Evolutionary conservation across 2,113 vertebrate genomes (phyloP).

Genomic region (Urocitellus parryii): DNA sequence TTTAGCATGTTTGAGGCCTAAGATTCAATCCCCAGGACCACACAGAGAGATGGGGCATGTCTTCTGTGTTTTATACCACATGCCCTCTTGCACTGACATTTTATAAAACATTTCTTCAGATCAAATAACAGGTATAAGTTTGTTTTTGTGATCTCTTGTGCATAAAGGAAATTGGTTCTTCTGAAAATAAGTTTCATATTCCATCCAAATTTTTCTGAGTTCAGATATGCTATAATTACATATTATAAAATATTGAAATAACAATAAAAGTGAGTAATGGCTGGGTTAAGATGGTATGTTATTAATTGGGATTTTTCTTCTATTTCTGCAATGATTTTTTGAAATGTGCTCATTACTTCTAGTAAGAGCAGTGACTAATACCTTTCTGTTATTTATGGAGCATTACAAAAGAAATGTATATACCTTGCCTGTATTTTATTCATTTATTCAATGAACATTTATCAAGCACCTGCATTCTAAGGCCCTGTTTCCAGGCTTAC

Average conservation of each 20-base stretch:
- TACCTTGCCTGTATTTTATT: conserved; percentile 25
- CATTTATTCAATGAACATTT: not conserved
- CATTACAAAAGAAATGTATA: not conserved
- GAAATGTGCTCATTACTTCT: not conserved
- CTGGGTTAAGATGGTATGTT: not conserved
- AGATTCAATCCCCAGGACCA: not conserved
- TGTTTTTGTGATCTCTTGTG: not conserved
- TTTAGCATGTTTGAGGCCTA: not conserved
- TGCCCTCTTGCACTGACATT: not conserved
- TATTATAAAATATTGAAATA: not conserved
- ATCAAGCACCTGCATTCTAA: not conserved
- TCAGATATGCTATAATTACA: not conserved
- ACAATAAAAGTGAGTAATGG: conserved; percentile 21
- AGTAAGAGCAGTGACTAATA: not conserved
- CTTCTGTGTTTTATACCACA: not conserved
- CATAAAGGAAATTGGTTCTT: conserved; percentile 17
- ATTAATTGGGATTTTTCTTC: not conserved
- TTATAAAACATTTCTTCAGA: conserved; percentile 5
- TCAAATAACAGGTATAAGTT: not conserved
- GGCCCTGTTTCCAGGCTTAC: not conserved
- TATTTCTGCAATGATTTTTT: conserved; percentile 3
- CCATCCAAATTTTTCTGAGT: not conserved
- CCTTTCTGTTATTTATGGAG: not conserved
- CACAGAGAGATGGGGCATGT: not conserved
- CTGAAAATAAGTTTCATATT: conserved; percentile 30